Conservation (phyloP, 2,797 vertebrate species). For the Okamejei kenojei region DNA sequence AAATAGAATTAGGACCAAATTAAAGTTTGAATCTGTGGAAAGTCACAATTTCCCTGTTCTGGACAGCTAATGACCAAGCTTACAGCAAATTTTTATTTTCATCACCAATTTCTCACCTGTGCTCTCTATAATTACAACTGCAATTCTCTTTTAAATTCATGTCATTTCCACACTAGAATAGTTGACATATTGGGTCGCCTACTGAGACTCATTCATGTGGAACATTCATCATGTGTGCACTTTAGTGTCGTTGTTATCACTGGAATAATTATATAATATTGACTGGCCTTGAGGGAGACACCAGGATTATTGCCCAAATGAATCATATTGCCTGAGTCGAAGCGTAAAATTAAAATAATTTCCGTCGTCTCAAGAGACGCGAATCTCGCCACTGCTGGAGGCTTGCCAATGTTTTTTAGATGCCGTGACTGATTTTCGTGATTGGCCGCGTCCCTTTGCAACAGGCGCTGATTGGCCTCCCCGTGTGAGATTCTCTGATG, state of each 20-base stretch:
- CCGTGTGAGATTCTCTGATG: no score
- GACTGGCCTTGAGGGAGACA: no score
- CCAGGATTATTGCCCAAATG: no score
- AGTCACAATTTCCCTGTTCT: neutral
- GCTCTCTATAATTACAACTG: neutral
- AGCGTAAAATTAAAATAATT: no score
- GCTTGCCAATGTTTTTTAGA: no score
- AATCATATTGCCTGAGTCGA: no score
- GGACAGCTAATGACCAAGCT: neutral
- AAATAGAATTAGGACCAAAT: constrained; percentile 42
- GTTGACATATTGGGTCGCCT: neutral
- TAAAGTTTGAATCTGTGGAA: constrained; percentile 10
- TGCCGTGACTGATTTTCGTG: no score
- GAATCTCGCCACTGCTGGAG: no score
- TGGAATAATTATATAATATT: no score
- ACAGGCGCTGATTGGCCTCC: no score
- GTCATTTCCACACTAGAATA: neutral
- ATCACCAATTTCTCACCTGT: neutral
- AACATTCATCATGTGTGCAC: neutral
- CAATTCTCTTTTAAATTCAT: neutral
- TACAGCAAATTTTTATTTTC: neutral
- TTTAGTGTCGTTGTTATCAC: neutral
- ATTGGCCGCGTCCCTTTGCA: no score
- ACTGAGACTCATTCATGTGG: neutral
- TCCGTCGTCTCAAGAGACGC: no score